phyloP scores from a whole-genome alignment of 2,113 vertebrate species.

The Ammodytes marinus region DNA sequence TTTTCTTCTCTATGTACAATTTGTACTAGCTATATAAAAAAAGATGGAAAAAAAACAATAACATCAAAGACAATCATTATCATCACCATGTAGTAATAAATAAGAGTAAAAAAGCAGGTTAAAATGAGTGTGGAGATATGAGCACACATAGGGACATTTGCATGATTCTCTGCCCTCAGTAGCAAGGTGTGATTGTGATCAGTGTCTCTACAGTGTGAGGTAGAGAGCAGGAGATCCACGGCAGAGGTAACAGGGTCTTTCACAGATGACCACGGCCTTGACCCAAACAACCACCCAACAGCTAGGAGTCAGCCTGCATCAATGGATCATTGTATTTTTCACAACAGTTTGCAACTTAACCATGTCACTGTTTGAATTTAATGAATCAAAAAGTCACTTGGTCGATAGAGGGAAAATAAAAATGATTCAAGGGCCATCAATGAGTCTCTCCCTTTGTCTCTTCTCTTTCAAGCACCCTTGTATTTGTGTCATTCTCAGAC shows the following conservation, averaged over 20 bases:
- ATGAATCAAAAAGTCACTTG: not conserved
- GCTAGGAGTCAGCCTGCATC: constrained; percentile 43
- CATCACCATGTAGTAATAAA: constrained; percentile 86
- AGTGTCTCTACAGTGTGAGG: constrained; percentile 86
- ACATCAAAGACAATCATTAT: constrained; percentile 85
- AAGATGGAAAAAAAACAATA: constrained; percentile 73
- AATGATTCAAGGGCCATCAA: constrained; percentile 44
- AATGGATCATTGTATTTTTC: constrained; percentile 44
- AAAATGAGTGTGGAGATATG: constrained; percentile 79
- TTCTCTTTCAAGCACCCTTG: constrained; percentile 39
- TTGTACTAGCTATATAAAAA: constrained; percentile 92
- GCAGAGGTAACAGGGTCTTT: constrained; percentile 76
- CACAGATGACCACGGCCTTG: constrained; percentile 64
- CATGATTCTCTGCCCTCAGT: constrained; percentile 78
- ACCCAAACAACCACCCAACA: constrained; percentile 64
- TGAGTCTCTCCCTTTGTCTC: constrained; percentile 70
- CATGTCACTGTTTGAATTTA: not conserved
- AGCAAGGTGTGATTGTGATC: constrained; percentile 83
- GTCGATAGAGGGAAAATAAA: constrained; percentile 38
- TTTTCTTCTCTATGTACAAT: constrained; percentile 97
- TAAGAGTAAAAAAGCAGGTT: constrained; percentile 77
- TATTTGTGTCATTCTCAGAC: constrained; percentile 13
- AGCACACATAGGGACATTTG: constrained; percentile 73
- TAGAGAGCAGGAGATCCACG: constrained; percentile 81
- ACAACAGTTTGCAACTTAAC: constrained; percentile 18